Evolutionary conservation across 1,140 invertebrate species (phyloP).

Genomic region (Drosophila kurseongensis): DNA sequence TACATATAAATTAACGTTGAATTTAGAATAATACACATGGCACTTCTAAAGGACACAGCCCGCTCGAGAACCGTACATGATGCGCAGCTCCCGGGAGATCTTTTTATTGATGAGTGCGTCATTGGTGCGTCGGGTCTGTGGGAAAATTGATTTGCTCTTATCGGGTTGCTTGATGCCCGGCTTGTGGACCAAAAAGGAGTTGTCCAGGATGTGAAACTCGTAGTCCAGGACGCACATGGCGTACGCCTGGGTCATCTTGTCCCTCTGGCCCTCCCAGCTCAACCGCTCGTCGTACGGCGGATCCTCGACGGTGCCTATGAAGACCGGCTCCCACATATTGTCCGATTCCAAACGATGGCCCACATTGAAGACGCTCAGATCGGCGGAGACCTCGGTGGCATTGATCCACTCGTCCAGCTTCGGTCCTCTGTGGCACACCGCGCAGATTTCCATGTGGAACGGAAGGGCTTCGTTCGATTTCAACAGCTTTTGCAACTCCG

Average conservation of each 20-base stretch:
- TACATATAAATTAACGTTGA: neutral
- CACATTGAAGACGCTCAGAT: conserved; percentile 91
- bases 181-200: conserved; percentile 93
- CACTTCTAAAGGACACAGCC: conserved; percentile 7
- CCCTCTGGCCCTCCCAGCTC: conserved; percentile 94
- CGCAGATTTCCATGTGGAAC: conserved; percentile 94
- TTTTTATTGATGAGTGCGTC: neutral
- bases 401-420: conserved; percentile 92
- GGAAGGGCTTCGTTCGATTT: conserved; percentile 90
- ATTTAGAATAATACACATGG: neutral
- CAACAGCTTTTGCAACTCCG: conserved; percentile 89
- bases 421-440: conserved; percentile 93
- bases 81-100: neutral
- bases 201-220: conserved; percentile 94
- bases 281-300: conserved; percentile 94
- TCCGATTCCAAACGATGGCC: conserved; percentile 90
- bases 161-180: conserved; percentile 89
- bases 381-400: conserved; percentile 86
- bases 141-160: accelerated
- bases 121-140: neutral
- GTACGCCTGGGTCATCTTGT: conserved; percentile 97
- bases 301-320: conserved; percentile 92
- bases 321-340: conserved; percentile 94
- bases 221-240: conserved; percentile 94
- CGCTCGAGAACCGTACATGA: conserved; percentile 9